Evolutionary conservation across 1,140 invertebrate species (phyloP), one percentile per base, ranked within the genome.

Genomic region (Wiebesia pumilae): DNA sequence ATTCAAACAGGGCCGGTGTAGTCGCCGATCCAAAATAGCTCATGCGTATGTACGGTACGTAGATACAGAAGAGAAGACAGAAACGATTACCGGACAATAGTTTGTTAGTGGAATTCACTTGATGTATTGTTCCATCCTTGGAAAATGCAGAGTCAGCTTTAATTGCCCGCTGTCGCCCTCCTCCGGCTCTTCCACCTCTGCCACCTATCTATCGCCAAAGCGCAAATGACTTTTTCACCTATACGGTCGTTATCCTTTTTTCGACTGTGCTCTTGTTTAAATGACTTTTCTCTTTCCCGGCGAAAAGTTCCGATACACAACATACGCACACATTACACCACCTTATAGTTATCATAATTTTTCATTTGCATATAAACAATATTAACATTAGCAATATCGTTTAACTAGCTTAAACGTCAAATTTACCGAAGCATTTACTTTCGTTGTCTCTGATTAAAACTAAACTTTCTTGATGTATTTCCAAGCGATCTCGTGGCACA

Each of bases 41-140:
- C 51, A 40, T 43, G 65, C 58, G 47, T 54, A 81, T 38, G 62
- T 27, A 24, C 38, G 40, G 19, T 40, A 38, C n/a, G 75, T 75
- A 51, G 43, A 80, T 38, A 40, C 54, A 69, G 79, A 47, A 62
- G 79, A 75, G 38, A 62, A 83, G 86, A 80, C 88, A 90, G 71
- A 88, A 91, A 91, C 92, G 89, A 93, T 93, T 93, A 93, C 91
- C 91, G 90, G 90, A 93, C 92, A 93, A 93, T 93, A 93, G 92
- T 93, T 93, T 93, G 93, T 93, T 93, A 93, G 93, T 91, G 89
- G 90, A 90, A 91, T 92, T 93, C 92, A 91, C 92, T 90, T 92
- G 89, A 89, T 92, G 92, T 92, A 93, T 93, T 93, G 93, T 93
- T 93, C 92, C 86, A 69, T 38, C 24, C 91, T 88, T 71, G 81